Conservation (phyloP, 2,113 vertebrate species). For the Reinhardtius hippoglossoides region DNA sequence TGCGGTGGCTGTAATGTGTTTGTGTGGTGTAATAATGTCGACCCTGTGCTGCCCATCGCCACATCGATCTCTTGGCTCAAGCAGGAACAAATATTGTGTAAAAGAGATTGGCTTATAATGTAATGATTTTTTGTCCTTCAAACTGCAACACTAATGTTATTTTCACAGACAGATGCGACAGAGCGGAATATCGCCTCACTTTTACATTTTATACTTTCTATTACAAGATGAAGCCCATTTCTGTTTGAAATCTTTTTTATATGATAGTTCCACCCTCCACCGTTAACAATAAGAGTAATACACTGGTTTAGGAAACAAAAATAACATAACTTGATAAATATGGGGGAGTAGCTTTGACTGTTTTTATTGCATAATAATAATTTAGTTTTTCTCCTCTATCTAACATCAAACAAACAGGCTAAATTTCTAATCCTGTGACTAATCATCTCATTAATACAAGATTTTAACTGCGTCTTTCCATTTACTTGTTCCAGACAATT, state of each 20-base stretch:
- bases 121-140: background rate
- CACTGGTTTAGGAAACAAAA: background rate
- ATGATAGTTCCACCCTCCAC: too few species aligned
- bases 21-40: constrained; percentile 63
- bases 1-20: constrained; percentile 52
- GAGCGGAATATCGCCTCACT: background rate
- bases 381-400: background rate
- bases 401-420: background rate
- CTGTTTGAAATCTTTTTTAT: too few species aligned
- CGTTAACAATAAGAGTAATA: background rate
- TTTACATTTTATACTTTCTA: background rate
- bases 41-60: constrained; percentile 48
- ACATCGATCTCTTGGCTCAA: constrained; percentile 71
- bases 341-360: background rate
- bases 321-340: background rate
- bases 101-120: constrained; percentile 12
- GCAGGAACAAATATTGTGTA: constrained; percentile 47
- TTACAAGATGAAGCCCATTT: background rate
- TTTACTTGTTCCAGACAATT: too few species aligned
- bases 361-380: background rate
- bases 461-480: background rate
- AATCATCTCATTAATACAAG: background rate
- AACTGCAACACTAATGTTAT: background rate
- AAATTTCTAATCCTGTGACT: background rate
- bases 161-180: background rate